Evolutionary conservation across 1,140 invertebrate species (phyloP).

Genomic region (Bombus picipes): DNA sequence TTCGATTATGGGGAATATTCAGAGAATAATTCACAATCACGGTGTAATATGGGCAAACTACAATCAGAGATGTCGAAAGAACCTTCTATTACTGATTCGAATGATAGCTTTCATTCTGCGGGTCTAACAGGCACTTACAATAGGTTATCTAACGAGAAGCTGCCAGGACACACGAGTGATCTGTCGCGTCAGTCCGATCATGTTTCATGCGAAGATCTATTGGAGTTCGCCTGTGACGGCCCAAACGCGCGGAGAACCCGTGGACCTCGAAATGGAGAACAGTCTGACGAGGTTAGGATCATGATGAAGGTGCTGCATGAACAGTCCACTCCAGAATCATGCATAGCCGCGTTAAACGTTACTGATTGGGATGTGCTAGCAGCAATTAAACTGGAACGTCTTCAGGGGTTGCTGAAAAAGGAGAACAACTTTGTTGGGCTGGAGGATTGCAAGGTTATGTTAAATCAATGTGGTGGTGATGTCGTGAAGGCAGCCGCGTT

Average conservation of each 20-base stretch:
- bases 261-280: conserved; percentile 90
- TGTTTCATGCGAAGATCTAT: conserved; percentile 95
- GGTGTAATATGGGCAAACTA: neutral
- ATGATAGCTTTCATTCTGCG: conserved; percentile 33
- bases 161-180: conserved; percentile 59
- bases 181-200: conserved; percentile 86
- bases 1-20: conserved; percentile 41
- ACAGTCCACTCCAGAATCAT: conserved; percentile 90
- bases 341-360: conserved; percentile 90
- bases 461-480: conserved; percentile 78
- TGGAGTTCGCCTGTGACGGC: conserved; percentile 94
- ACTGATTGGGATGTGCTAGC: conserved; percentile 94
- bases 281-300: conserved; percentile 95
- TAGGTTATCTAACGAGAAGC: conserved; percentile 44
- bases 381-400: conserved; percentile 92
- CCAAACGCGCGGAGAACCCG: conserved; percentile 85
- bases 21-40: neutral
- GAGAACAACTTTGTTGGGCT: conserved; percentile 78
- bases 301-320: conserved; percentile 95
- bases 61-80: conserved; percentile 35
- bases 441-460: conserved; percentile 79
- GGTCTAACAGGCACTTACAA: conserved; percentile 4
- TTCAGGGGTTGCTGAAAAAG: conserved; percentile 86
- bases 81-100: conserved; percentile 27
- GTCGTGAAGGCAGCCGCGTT: conserved; percentile 79